These are phyloP conservation scores for Thecocarcelia acutangulata DNA, from an alignment of 2,888 invertebrate species.

Conservation along the genomic window DNA sequence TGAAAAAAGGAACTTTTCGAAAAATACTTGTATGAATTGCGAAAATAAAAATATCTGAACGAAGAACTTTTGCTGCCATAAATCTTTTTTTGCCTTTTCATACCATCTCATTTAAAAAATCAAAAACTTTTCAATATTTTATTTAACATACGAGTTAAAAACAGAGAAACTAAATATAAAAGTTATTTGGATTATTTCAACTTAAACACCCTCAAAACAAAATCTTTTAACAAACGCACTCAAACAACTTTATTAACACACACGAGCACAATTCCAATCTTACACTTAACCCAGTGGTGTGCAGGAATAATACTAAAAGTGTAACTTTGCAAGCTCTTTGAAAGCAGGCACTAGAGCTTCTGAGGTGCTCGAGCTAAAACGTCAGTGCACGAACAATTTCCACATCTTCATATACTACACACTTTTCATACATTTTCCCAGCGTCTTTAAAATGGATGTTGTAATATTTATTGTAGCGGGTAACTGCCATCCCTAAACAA, in stretches of 20 bases:
- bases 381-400: too few relatives aligned
- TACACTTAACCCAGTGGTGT: background rate
- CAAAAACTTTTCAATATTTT: constrained; percentile 59
- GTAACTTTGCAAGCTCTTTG: too few relatives aligned
- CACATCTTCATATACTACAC: too few relatives aligned
- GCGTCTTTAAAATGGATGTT: too few relatives aligned
- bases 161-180: constrained; percentile 46
- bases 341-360: too few relatives aligned
- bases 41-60: constrained; percentile 19
- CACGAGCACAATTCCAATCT: too few relatives aligned
- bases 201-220: constrained; percentile 52
- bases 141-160: constrained; percentile 22
- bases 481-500: too few relatives aligned
- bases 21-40: background rate
- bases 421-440: too few relatives aligned
- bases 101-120: constrained; percentile 41
- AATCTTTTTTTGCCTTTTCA: background rate
- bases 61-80: constrained; percentile 23
- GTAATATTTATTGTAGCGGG: too few relatives aligned
- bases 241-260: constrained; percentile 12
- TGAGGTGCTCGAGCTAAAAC: too few relatives aligned
- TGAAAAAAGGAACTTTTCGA: background rate
- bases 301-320: background rate
- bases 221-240: constrained; percentile 40
- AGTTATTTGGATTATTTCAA: constrained; percentile 62